Conservation (phyloP, 2,888 invertebrate species). For the Gisinianus flammeolus region DNA sequence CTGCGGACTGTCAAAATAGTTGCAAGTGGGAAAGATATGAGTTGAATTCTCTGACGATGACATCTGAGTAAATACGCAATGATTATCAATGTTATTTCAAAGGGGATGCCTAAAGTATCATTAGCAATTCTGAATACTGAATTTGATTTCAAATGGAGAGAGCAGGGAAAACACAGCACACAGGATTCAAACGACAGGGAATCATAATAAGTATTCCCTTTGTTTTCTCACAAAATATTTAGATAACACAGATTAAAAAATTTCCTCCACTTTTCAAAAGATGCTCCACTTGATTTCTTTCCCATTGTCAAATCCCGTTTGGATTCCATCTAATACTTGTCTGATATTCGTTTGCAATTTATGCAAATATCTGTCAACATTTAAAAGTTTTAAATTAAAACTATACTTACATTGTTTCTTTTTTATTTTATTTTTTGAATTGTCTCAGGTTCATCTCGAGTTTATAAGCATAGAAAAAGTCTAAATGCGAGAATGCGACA, state of each 20-base stretch:
- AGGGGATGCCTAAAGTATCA: no score
- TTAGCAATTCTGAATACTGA: not conserved
- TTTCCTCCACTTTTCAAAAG: slow-evolving; percentile 37
- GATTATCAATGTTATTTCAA: slow-evolving; percentile 18
- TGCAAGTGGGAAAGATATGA: not conserved
- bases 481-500: no score
- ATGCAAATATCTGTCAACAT: no score
- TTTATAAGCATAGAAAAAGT: no score
- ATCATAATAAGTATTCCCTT: not conserved
- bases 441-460: no score
- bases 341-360: no score
- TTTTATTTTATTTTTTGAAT: no score
- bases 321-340: no score
- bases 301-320: no score
- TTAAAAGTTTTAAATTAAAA: no score
- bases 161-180: not conserved
- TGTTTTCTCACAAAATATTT: slow-evolving; percentile 38
- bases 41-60: not conserved
- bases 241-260: slow-evolving; percentile 44
- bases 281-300: no score
- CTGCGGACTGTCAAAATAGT: not conserved
- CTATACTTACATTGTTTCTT: no score
- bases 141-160: not conserved
- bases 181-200: not conserved
- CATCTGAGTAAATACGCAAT: slow-evolving; percentile 11